A percentile compares a stretch with the other conserved stretches of the same genome.
These are phyloP conservation scores for Ceyx melanurus DNA, from an alignment of 2,113 vertebrate genomes.

Conservation along the genomic window DNA sequence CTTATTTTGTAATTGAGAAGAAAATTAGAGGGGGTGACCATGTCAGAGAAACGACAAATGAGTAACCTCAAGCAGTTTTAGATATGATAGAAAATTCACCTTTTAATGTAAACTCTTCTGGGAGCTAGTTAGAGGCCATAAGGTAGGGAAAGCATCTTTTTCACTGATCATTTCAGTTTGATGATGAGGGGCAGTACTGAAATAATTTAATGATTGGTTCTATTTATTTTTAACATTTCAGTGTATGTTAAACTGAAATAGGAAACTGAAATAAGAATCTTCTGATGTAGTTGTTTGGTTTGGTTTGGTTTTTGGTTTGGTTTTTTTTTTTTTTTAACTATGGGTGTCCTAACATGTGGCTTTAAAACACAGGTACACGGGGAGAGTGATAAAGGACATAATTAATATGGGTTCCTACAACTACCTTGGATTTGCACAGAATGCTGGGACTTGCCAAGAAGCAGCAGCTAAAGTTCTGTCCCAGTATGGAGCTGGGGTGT, in stretches of 20 bases:
- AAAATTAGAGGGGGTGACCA: background rate
- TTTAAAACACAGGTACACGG: constrained; percentile 84
- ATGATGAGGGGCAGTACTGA: background rate
- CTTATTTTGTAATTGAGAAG: background rate
- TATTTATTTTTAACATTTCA: background rate
- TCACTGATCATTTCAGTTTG: background rate
- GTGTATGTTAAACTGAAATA: background rate
- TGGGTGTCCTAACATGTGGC: background rate
- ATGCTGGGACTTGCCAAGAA: constrained; percentile 83
- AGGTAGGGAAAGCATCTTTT: background rate
- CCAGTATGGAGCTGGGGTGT: constrained; percentile 87
- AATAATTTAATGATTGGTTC: background rate
- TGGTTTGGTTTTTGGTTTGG: too few relatives aligned
- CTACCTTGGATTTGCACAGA: constrained; percentile 95
- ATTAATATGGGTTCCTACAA: constrained; percentile 99
- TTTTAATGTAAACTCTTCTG: background rate
- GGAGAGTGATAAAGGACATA: constrained; percentile 87
- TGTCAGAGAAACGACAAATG: background rate
- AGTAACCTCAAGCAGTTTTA: background rate
- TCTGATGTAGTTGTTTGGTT: background rate
- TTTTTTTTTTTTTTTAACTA: background rate
- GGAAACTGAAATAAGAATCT: background rate
- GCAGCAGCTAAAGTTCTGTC: constrained; percentile 79
- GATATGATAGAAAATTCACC: background rate
- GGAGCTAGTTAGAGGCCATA: background rate